phyloP scores from a whole-genome alignment of 2,888 invertebrate species.

The Sarcophaga rosellei region DNA sequence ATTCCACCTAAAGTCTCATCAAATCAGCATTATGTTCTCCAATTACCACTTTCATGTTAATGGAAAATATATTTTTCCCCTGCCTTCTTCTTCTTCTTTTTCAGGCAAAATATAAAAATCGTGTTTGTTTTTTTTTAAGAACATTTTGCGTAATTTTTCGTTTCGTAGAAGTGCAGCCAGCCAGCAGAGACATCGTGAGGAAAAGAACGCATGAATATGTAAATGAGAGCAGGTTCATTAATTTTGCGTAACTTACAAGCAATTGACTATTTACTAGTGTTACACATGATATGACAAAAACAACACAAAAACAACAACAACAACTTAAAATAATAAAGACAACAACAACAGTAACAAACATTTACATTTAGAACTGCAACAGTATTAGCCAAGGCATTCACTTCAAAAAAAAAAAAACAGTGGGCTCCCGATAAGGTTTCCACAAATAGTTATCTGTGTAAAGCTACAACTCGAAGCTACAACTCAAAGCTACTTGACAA shows the following conservation, averaged over 20 bases:
- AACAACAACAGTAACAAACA: constrained; percentile 1
- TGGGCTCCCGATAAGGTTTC: no score
- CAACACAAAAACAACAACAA: not conserved
- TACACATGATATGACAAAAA: constrained; percentile 57
- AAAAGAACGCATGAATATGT: constrained; percentile 66
- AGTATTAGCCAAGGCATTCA: no score
- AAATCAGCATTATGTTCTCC: constrained; percentile 55
- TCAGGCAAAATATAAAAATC: constrained; percentile 20
- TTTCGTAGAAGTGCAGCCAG: not conserved
- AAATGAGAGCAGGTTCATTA: constrained; percentile 69
- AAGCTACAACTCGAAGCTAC: no score
- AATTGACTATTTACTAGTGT: constrained; percentile 68
- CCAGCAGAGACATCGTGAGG: constrained; percentile 33
- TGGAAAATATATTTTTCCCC: constrained; percentile 11
- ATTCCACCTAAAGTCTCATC: constrained; percentile 11
- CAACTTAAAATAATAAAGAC: not conserved
- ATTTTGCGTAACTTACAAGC: constrained; percentile 68
- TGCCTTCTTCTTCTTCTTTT: not conserved
- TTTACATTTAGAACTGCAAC: not conserved
- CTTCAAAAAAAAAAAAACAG: no score
- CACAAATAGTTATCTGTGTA: no score
- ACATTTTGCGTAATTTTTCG: constrained; percentile 43
- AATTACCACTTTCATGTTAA: constrained; percentile 53
- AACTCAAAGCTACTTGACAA: no score
- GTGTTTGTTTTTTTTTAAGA: constrained; percentile 10